phyloP scores from a whole-genome alignment of 2,888 invertebrate genomes.

The Drosophila formosana region DNA sequence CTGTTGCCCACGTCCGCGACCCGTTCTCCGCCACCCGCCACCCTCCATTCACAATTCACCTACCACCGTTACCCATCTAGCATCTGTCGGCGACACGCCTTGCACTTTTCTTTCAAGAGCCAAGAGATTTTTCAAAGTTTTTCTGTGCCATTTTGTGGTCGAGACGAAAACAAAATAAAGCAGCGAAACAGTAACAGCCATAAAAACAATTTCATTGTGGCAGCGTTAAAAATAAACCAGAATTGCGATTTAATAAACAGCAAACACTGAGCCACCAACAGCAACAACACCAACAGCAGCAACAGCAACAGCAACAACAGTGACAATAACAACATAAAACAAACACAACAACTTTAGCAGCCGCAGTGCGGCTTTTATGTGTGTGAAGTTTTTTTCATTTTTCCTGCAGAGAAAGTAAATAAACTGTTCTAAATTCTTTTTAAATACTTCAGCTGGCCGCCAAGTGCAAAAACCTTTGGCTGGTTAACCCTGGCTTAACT shows the following conservation, averaged over 20 bases:
- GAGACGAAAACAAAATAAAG: conserved; percentile 45
- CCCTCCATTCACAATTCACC: conserved; percentile 2
- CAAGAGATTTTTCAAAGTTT: conserved; percentile 54
- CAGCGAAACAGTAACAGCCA: conserved; percentile 31
- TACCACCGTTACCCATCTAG: conserved; percentile 5
- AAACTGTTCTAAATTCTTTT: conserved; percentile 71
- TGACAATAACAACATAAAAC: conserved; percentile 32
- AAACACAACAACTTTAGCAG: conserved; percentile 30
- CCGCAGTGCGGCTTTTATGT: conserved; percentile 43
- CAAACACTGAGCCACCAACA: conserved; percentile 30
- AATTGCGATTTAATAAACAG: conserved; percentile 75
- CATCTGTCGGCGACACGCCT: conserved; percentile 48
- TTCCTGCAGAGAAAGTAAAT: conserved; percentile 66
- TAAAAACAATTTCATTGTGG: conserved; percentile 65
- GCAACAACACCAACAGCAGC: conserved; percentile 34
- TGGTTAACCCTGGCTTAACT: conserved; percentile 53
- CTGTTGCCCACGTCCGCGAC: conserved; percentile 17
- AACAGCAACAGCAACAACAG: conserved; percentile 38
- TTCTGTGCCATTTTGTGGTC: conserved; percentile 73
- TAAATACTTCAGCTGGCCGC: conserved; percentile 17
- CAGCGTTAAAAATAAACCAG: conserved; percentile 61
- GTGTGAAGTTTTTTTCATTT: conserved; percentile 68
- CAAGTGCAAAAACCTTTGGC: conserved; percentile 37
- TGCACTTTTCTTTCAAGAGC: conserved; percentile 60
- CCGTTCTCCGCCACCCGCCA: conserved; percentile 12